phyloP scores from a whole-genome alignment of 2,113 vertebrate genomes.

The Anolis carolinensis region DNA sequence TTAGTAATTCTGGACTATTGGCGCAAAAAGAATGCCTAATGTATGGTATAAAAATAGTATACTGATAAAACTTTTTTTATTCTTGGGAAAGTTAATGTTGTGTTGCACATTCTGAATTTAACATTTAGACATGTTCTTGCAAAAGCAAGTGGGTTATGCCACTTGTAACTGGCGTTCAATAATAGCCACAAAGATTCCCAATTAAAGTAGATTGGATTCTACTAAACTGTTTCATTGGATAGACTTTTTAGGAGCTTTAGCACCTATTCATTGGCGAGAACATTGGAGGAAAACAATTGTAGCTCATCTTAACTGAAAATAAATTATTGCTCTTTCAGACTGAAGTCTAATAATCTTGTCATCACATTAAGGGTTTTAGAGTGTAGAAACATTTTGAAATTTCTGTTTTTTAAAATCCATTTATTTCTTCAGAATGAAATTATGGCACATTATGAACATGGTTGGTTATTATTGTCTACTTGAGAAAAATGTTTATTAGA shows the following conservation, averaged over 20 bases:
- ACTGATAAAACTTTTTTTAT: neutral
- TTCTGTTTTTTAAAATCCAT: neutral
- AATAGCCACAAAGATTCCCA: neutral
- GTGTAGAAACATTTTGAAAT: neutral
- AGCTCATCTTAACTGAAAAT: neutral
- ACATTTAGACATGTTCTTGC: neutral
- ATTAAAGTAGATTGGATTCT: neutral
- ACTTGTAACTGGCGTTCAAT: neutral
- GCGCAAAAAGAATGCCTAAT: neutral
- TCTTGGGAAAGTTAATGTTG: neutral
- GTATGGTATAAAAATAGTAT: neutral
- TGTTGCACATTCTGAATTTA: neutral
- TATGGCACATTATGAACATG: neutral
- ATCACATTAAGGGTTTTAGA: neutral
- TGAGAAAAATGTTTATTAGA: neutral
- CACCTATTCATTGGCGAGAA: neutral
- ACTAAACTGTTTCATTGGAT: neutral
- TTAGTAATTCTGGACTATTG: neutral
- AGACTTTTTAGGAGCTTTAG: neutral
- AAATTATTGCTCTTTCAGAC: neutral
- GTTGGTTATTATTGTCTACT: neutral
- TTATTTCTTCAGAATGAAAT: neutral
- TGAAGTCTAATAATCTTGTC: neutral
- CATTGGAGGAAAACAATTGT: neutral
- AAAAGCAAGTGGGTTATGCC: neutral